These are phyloP conservation scores for Stomatorhinus walkeri DNA, from an alignment of 2,797 vertebrate genomes.

Conservation along the genomic window DNA sequence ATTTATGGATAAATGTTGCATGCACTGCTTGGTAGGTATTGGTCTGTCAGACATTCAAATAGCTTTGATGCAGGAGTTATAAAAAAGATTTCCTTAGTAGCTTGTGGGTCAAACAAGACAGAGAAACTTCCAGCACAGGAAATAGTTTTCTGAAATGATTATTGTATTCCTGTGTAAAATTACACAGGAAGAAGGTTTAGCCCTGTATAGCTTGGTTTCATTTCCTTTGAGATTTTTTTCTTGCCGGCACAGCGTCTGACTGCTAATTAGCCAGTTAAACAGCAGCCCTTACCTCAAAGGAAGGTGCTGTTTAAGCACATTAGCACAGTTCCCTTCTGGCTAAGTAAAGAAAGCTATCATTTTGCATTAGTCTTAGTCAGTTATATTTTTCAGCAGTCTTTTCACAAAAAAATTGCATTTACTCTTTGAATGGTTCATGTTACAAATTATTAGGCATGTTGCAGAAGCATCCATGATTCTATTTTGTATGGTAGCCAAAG, in stretches of 20 bases:
- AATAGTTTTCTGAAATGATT: neutral
- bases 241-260: neutral
- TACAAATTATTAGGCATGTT: neutral
- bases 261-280: neutral
- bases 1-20: neutral
- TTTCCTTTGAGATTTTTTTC: neutral
- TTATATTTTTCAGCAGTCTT: neutral
- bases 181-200: constrained; percentile 39
- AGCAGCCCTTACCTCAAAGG: neutral
- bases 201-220: neutral
- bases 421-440: neutral
- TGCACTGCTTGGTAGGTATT: neutral
- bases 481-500: neutral
- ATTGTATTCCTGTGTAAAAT: constrained; percentile 44
- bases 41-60: neutral
- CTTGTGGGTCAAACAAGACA: neutral
- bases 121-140: neutral
- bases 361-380: neutral
- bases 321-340: neutral
- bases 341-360: neutral
- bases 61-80: neutral
- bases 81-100: neutral
- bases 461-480: neutral
- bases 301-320: neutral
- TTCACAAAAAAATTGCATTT: neutral